phyloP scores from a whole-genome alignment of 2,113 vertebrate genomes.

The Sardina pilchardus region DNA sequence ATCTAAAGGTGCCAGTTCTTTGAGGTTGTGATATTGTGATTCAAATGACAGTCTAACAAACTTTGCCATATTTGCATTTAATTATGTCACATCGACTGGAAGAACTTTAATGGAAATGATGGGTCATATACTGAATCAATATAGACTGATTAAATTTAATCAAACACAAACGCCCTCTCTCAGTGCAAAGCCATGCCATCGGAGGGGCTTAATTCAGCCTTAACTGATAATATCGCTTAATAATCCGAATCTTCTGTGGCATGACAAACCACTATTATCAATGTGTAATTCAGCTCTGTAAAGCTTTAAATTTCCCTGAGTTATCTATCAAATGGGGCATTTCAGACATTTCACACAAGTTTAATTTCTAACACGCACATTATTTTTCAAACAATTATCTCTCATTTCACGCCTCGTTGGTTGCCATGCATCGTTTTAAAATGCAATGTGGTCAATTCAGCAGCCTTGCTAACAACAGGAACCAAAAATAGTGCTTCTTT shows the following conservation, averaged over 20 bases:
- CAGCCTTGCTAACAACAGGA: not conserved
- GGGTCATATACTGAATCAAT: not conserved
- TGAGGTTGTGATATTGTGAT: not conserved
- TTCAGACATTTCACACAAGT: not conserved
- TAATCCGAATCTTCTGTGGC: not conserved
- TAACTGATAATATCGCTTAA: not conserved
- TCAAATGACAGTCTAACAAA: not conserved
- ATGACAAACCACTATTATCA: not conserved
- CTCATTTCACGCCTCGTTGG: not conserved
- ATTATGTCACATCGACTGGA: not conserved
- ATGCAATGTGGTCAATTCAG: not conserved
- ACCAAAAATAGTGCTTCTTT: not conserved
- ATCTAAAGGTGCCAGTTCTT: not conserved
- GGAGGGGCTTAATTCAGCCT: not conserved
- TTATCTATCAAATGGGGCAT: not conserved
- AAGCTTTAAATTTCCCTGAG: not conserved
- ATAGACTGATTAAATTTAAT: not conserved
- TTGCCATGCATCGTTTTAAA: not conserved
- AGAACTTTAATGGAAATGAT: not conserved
- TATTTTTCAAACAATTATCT: not conserved
- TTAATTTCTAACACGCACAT: not conserved
- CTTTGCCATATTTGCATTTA: conserved; percentile 2
- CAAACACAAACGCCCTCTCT: not conserved
- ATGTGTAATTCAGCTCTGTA: not conserved
- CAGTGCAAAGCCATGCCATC: not conserved